Evolutionary conservation across 2,113 vertebrate species (phyloP), one percentile per base, ranked within the genome.

Genomic region (Oryzias javanicus): DNA sequence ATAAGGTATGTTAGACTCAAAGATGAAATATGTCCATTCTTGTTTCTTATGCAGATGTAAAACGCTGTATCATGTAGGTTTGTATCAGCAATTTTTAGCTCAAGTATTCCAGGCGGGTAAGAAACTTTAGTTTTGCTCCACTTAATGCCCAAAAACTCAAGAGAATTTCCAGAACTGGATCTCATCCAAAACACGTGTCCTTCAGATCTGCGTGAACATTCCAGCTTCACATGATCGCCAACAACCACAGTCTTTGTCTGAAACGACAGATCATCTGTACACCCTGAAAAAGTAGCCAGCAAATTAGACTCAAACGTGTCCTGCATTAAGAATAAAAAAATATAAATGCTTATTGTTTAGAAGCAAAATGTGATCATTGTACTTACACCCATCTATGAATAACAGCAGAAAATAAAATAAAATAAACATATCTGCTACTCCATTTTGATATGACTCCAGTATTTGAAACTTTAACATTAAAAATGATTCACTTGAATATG

Each of bases 111-210:
- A 0, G 0, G 0, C 2, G 55, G 1, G n/a, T 4, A 6, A 6
- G 1, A 16, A 48, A 41, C 17, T 64, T 22, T 53, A 20, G 86
- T 46, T 1, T 0, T 35, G 55, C 42, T 47, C 53, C 67, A 46
- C 8, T 44, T 25, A 50, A 20, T 55, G 41, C 50, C 67, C 6
- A 86, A 46, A 1, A 67, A 0, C 1, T 71, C 22, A 25, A 63
- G 70, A 25, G 46, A 1, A 3, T 51, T 49, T 60, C 64, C 82
- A 61, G 64, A 14, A 54, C 49, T 24, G 46, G 62, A 1, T 35
- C 68, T 82, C 3, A 82, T 35, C 82, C 84, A 88, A 46, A 45
- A 51, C 0, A 78, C 8, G 3, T 1, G 16, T 51, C 63, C 55
- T 0, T 3, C 1, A 0, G 1, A 4, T 0, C 17, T 14, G 2